Conservation (phyloP, 2,797 vertebrate species). For the Eleutherodactylus coqui region DNA sequence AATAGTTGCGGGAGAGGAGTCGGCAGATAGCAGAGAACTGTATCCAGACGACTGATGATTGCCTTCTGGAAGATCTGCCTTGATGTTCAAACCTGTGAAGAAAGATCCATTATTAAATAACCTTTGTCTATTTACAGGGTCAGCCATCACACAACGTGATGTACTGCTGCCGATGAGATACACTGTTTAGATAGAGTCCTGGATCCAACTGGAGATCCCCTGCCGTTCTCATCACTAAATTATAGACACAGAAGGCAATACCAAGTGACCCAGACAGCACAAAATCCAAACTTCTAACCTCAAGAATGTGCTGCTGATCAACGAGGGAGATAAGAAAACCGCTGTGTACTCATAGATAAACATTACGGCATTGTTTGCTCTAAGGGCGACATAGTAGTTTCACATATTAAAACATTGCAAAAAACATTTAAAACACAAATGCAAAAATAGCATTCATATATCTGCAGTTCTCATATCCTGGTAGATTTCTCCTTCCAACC, state of each 20-base stretch:
- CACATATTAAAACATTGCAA: background rate
- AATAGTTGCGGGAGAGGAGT: conserved; percentile 67
- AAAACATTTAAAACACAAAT: background rate
- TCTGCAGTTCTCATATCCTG: too few species aligned
- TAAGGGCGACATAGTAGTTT: background rate
- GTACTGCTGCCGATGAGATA: conserved; percentile 63
- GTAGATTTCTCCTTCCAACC: background rate
- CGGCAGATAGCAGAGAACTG: conserved; percentile 67
- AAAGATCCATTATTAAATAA: conserved; percentile 52
- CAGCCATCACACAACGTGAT: conserved; percentile 68
- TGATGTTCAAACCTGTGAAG: conserved; percentile 70
- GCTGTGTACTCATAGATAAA: conserved; percentile 19
- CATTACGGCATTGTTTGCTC: background rate
- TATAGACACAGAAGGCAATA: conserved; percentile 14
- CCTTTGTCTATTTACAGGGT: conserved; percentile 66
- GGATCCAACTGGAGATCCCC: conserved; percentile 46
- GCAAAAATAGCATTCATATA: background rate
- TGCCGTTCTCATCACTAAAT: conserved; percentile 10
- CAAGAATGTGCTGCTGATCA: conserved; percentile 59
- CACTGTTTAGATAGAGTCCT: conserved; percentile 65
- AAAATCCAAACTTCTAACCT: conserved; percentile 45
- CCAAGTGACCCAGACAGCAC: background rate
- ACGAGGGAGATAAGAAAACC: conserved; percentile 58
- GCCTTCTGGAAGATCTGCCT: conserved; percentile 66
- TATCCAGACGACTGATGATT: conserved; percentile 67